Evolutionary conservation across 2,797 vertebrate genomes (phyloP).

Genomic region (Salmo trutta): DNA sequence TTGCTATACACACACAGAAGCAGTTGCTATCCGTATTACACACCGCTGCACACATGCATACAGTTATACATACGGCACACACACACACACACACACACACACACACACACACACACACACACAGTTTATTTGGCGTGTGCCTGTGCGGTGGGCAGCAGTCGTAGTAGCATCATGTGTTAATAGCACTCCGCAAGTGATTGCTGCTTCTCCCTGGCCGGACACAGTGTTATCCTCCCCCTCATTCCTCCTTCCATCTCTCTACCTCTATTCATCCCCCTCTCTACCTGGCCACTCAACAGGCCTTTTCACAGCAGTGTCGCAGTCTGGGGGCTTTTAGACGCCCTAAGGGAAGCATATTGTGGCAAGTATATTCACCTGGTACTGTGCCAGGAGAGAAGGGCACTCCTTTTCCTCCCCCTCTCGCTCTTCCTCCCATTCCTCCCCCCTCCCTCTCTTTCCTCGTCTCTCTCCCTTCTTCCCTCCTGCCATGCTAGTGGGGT

Average conservation of each 20-base stretch:
- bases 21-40: background rate
- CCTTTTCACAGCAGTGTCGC: slow-evolving; percentile 41
- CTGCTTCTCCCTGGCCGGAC: slow-evolving; percentile 3
- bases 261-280: slow-evolving; percentile 12
- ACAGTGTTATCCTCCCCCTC: background rate
- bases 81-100: too few relatives aligned
- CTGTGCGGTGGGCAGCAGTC: background rate
- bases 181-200: background rate
- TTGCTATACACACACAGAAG: background rate
- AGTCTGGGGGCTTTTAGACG: slow-evolving; percentile 41
- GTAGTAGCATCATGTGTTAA: slow-evolving; percentile 15
- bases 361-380: slow-evolving; percentile 36
- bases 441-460: slow-evolving; percentile 15
- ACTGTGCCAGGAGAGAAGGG: slow-evolving; percentile 48
- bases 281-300: slow-evolving; percentile 54
- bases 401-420: slow-evolving; percentile 21
- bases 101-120: background rate
- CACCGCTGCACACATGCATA: background rate
- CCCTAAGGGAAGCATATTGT: slow-evolving; percentile 53
- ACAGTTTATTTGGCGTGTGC: background rate
- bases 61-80: background rate
- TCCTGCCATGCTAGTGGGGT: slow-evolving; percentile 23
- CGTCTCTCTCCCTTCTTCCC: slow-evolving; percentile 7
- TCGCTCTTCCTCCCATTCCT: slow-evolving; percentile 17
- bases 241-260: background rate